phyloP scores from a whole-genome alignment of 2,888 invertebrate genomes.

The Neuroscelio doddi region DNA sequence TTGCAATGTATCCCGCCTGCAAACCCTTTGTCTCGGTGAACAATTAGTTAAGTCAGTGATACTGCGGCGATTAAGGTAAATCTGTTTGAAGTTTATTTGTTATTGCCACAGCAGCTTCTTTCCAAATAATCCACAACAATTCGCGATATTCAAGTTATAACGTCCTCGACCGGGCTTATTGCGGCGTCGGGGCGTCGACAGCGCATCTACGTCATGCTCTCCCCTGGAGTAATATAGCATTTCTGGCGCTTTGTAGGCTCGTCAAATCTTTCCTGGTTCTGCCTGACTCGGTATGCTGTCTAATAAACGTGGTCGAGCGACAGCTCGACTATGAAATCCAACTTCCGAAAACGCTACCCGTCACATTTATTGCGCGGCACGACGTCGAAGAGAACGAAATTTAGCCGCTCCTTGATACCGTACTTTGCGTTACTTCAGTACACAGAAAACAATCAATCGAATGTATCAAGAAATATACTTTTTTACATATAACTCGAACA shows the following conservation, averaged over 20 bases:
- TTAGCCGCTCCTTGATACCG: slow-evolving; percentile 19
- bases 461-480: too few relatives aligned
- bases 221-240: slow-evolving; percentile 42
- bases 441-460: slow-evolving; percentile 1
- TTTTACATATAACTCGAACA: too few relatives aligned
- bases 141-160: slow-evolving; percentile 28
- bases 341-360: slow-evolving; percentile 30
- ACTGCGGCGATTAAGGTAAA: too few relatives aligned
- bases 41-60: too few relatives aligned
- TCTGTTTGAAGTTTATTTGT: too few relatives aligned
- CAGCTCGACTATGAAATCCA: slow-evolving; percentile 41
- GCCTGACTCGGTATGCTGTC: slow-evolving; percentile 38
- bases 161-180: slow-evolving; percentile 27
- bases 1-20: too few relatives aligned
- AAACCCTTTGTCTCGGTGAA: too few relatives aligned
- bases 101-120: too few relatives aligned
- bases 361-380: slow-evolving; percentile 12
- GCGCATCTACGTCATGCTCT: slow-evolving; percentile 44
- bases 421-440: too few relatives aligned
- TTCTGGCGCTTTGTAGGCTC: slow-evolving; percentile 44
- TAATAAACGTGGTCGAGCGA: slow-evolving; percentile 46
- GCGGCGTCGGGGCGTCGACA: slow-evolving; percentile 37
- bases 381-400: slow-evolving; percentile 19
- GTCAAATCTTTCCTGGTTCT: slow-evolving; percentile 41
- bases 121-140: slow-evolving; percentile 20